These are phyloP conservation scores for Rhopalosiphum padi DNA, from an alignment of 1,140 invertebrate genomes.

Conservation along the genomic window DNA sequence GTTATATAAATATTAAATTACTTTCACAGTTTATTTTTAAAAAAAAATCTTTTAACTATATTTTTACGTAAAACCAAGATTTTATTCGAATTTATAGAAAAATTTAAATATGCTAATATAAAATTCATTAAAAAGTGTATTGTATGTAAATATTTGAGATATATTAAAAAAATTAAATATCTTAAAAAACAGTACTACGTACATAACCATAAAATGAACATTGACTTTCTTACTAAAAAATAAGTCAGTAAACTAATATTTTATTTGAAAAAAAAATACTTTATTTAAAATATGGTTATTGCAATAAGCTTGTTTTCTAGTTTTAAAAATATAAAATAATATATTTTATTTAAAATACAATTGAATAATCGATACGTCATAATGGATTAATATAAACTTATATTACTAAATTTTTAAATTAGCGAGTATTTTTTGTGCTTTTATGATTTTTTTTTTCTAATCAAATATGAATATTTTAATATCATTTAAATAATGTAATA, in stretches of 20 bases:
- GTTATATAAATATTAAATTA: not conserved
- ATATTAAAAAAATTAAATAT: not conserved
- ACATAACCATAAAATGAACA: not conserved
- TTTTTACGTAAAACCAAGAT: not conserved
- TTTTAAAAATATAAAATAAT: not conserved
- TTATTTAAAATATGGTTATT: not conserved
- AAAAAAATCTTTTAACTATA: not conserved
- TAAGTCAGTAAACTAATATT: not conserved
- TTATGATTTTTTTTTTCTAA: no score
- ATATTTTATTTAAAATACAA: no score
- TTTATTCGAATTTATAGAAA: not conserved
- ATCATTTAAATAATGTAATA: no score
- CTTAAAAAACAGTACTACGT: not conserved
- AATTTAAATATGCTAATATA: not conserved
- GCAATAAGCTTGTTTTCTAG: no score
- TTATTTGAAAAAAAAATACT: not conserved
- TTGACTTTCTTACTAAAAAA: not conserved
- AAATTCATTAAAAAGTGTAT: not conserved
- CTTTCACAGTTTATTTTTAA: not conserved
- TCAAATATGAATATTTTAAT: no score
- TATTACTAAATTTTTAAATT: no score
- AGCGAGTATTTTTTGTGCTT: no score
- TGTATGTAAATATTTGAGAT: not conserved
- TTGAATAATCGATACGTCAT: no score
- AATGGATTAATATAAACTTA: no score